phyloP scores from a whole-genome alignment of 2,113 vertebrate genomes.

The Oxygymnocypris stewartii region DNA sequence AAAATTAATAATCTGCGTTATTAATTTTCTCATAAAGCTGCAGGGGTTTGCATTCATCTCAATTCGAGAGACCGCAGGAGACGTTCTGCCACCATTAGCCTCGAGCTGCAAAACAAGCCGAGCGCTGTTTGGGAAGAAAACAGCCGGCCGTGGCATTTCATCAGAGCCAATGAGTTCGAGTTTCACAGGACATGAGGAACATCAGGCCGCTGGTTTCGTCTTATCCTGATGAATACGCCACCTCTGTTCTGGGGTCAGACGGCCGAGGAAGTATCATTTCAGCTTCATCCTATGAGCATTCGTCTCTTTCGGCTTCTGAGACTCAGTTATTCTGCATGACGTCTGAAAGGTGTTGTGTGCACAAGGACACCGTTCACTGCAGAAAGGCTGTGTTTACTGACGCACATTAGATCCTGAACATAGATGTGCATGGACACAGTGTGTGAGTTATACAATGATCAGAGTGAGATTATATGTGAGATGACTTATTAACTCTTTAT shows the following conservation, averaged over 20 bases:
- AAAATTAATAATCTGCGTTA: slow-evolving; percentile 23
- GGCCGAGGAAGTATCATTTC: slow-evolving; percentile 24
- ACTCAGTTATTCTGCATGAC: not conserved
- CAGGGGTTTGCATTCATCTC: slow-evolving; percentile 19
- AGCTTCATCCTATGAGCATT: slow-evolving; percentile 21
- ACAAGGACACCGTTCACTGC: not conserved
- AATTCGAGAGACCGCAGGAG: not conserved
- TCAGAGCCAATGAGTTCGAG: not conserved
- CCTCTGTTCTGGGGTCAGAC: slow-evolving; percentile 23
- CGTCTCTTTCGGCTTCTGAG: slow-evolving; percentile 4
- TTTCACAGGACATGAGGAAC: slow-evolving; percentile 24
- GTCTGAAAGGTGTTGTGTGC: not conserved
- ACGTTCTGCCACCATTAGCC: not conserved
- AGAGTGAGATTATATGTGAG: not conserved
- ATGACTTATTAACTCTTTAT: not conserved
- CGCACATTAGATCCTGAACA: not conserved
- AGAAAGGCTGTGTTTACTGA: not conserved
- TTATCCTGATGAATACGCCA: slow-evolving; percentile 29
- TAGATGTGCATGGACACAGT: not conserved
- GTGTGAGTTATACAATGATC: not conserved
- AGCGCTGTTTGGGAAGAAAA: not conserved
- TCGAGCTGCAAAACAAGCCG: not conserved
- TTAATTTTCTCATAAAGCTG: slow-evolving; percentile 22
- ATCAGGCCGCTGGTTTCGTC: slow-evolving; percentile 1
- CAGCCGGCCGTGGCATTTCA: not conserved